Percentiles rank a stretch among this genome's conserved stretches.
Evolutionary conservation across 1,140 invertebrate genomes (phyloP).

Genomic region (Maconellicoccus hirsutus): DNA sequence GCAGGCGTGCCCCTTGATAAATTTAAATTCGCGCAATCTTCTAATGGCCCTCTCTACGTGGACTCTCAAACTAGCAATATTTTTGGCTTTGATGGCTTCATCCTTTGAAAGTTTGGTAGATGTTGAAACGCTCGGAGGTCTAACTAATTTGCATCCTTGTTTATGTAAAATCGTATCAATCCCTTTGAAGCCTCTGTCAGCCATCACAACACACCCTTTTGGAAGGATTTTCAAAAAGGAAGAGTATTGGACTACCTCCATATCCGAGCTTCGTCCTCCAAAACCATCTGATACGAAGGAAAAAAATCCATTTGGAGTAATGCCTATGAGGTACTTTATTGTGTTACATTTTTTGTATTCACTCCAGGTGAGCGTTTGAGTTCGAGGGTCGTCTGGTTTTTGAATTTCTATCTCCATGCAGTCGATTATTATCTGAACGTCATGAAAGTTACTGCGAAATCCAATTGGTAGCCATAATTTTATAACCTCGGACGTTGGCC

Average conservation of each 20-base stretch:
- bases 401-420: conserved; percentile 22
- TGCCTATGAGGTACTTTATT: conserved; percentile 36
- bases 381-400: conserved; percentile 1
- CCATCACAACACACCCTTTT: conserved; percentile 31
- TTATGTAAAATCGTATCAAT: conserved; percentile 30
- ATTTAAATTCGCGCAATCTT: conserved; percentile 34
- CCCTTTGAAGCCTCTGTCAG: conserved; percentile 36
- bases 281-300: conserved; percentile 37
- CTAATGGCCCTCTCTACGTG: conserved; percentile 36
- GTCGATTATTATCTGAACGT: conserved; percentile 10
- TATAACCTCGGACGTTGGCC: conserved; percentile 8
- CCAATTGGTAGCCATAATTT: not conserved
- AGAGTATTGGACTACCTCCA: conserved; percentile 33
- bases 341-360: conserved; percentile 36
- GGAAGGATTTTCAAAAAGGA: conserved; percentile 31
- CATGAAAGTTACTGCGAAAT: conserved; percentile 2
- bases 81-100: conserved; percentile 34
- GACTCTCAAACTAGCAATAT: conserved; percentile 36
- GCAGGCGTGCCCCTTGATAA: conserved; percentile 34
- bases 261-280: conserved; percentile 35
- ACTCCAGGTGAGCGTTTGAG: conserved; percentile 27
- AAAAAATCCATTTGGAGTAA: conserved; percentile 36
- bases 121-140: conserved; percentile 35
- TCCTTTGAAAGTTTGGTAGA: conserved; percentile 30
- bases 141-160: conserved; percentile 32